Evolutionary conservation across 2,888 invertebrate genomes (phyloP).

Genomic region (Napeogenes inachia): DNA sequence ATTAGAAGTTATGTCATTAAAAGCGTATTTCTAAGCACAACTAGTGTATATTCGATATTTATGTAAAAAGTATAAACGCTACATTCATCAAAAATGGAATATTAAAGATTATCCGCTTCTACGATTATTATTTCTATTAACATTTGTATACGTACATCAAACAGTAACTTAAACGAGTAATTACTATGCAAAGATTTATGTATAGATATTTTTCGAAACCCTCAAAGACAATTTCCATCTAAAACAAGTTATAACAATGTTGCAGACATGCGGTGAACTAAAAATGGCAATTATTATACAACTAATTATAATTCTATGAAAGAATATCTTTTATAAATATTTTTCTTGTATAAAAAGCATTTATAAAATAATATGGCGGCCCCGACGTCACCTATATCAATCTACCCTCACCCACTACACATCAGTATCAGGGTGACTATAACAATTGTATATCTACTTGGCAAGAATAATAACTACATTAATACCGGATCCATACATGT

Average conservation of each 20-base stretch:
- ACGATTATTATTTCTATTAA: not conserved
- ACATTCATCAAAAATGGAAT: not conserved
- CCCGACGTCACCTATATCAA: not conserved
- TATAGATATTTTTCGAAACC: too few relatives aligned
- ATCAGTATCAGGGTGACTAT: constrained; percentile 10
- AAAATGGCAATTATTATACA: not conserved
- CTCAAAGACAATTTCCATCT: too few relatives aligned
- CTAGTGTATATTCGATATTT: not conserved
- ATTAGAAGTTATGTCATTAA: not conserved
- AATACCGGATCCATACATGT: constrained; percentile 4
- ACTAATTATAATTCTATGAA: too few relatives aligned
- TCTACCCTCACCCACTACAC: not conserved
- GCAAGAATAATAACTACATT: constrained; percentile 44
- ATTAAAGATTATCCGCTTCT: not conserved
- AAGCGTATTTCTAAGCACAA: not conserved
- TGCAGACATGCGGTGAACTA: not conserved
- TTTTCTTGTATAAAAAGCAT: constrained; percentile 9
- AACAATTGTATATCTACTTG: constrained; percentile 55
- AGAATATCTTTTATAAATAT: not conserved
- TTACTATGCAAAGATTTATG: not conserved
- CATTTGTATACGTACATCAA: constrained; percentile 1
- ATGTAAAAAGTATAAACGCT: constrained; percentile 1
- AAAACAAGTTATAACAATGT: too few relatives aligned
- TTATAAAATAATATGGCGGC: constrained; percentile 1
- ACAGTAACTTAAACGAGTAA: not conserved